Conservation (phyloP, 2,113 vertebrate genomes). For the Centropristis striata region DNA sequence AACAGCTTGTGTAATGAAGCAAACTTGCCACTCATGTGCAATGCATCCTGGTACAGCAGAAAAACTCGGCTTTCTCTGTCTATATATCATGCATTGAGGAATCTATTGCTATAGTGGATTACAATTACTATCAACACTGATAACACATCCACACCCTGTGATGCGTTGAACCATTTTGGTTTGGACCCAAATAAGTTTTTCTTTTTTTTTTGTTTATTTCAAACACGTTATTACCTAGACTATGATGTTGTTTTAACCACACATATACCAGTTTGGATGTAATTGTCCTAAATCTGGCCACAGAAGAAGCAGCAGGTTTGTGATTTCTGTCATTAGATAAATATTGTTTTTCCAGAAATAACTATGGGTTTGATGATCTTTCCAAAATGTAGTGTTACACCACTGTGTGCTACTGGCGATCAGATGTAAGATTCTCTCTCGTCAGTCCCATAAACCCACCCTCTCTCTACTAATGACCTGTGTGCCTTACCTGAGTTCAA, state of each 20-base stretch:
- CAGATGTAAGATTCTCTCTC: slow-evolving; percentile 2
- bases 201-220: too few species aligned
- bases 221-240: background rate
- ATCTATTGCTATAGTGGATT: too few species aligned
- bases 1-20: too few species aligned
- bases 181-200: too few species aligned
- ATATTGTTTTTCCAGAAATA: background rate
- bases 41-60: too few species aligned
- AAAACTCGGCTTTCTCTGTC: too few species aligned
- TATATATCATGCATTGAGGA: too few species aligned
- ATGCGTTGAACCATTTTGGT: too few species aligned
- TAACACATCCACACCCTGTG: too few species aligned
- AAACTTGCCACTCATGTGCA: too few species aligned
- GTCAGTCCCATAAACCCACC: slow-evolving; percentile 6
- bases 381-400: background rate
- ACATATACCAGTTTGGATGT: background rate
- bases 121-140: too few species aligned
- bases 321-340: background rate
- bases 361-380: too few species aligned
- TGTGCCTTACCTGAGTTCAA: slow-evolving; percentile 28
- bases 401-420: background rate
- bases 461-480: slow-evolving; percentile 11
- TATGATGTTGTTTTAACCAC: background rate
- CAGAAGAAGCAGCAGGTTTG: background rate
- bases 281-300: background rate